Evolutionary conservation across 2,888 invertebrate species (phyloP).

Genomic region (Andrena dorsata): DNA sequence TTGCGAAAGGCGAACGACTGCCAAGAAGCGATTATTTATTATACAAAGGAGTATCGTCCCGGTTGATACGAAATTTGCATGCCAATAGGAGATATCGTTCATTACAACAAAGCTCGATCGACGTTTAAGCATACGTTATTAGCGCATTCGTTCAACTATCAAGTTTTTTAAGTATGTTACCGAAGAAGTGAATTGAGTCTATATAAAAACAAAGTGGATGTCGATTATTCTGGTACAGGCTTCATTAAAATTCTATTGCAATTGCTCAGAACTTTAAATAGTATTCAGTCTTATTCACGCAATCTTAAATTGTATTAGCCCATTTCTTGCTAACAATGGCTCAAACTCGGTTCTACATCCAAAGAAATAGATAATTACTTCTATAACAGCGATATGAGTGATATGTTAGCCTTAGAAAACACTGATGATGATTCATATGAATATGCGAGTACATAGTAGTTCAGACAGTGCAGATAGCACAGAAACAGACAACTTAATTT

Average conservation of each 20-base stretch:
- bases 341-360: background rate
- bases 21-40: constrained; percentile 30
- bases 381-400: background rate
- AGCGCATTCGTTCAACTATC: background rate
- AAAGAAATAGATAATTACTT: constrained; percentile 3
- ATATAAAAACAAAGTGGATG: background rate
- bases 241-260: too few species aligned
- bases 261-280: too few species aligned
- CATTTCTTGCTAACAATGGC: background rate
- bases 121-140: background rate
- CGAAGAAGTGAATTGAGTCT: background rate
- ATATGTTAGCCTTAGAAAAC: background rate
- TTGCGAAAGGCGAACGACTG: constrained; percentile 30
- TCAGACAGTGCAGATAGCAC: constrained; percentile 1
- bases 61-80: constrained; percentile 30
- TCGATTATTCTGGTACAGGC: background rate
- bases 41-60: constrained; percentile 15
- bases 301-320: background rate
- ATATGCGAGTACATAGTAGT: background rate
- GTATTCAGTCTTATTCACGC: too few species aligned
- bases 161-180: too few species aligned
- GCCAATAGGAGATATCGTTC: constrained; percentile 9
- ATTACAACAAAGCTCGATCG: background rate
- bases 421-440: constrained; percentile 1
- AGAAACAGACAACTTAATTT: background rate